phyloP scores from a whole-genome alignment of 2,113 vertebrate genomes.

The Orthonyx spaldingii region DNA sequence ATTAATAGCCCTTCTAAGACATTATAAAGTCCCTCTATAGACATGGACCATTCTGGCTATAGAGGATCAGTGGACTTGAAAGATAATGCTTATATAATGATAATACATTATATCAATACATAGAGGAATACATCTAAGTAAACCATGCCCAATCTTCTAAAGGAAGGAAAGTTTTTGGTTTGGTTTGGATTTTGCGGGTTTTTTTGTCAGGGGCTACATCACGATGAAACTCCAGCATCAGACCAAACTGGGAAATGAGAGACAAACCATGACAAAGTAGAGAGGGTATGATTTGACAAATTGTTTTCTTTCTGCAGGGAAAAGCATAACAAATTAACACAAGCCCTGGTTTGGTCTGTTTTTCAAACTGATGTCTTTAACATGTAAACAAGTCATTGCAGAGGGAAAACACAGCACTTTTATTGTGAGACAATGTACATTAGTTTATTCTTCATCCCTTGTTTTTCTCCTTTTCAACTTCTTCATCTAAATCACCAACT shows the following conservation, averaged over 20 bases:
- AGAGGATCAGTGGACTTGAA: neutral
- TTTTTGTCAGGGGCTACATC: neutral
- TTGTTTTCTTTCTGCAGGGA: neutral
- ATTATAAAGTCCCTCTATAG: neutral
- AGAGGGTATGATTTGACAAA: neutral
- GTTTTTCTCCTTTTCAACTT: neutral
- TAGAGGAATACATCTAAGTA: neutral
- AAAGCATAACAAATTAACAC: neutral
- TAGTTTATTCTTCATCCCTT: neutral
- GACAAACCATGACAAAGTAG: neutral
- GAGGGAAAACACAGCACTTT: neutral
- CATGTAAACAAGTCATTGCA: neutral
- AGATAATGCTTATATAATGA: neutral
- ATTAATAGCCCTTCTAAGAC: neutral
- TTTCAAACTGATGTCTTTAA: neutral
- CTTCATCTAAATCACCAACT: neutral
- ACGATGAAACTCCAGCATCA: neutral
- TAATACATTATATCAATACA: neutral
- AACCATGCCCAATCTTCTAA: neutral
- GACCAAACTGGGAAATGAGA: neutral
- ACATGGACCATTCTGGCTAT: neutral
- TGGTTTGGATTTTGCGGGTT: neutral
- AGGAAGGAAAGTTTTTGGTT: neutral
- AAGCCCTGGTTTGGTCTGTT: neutral
- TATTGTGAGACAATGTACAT: neutral